These are phyloP conservation scores for Poliocrania exsul DNA, from an alignment of 2,797 vertebrate genomes.

Conservation along the genomic window DNA sequence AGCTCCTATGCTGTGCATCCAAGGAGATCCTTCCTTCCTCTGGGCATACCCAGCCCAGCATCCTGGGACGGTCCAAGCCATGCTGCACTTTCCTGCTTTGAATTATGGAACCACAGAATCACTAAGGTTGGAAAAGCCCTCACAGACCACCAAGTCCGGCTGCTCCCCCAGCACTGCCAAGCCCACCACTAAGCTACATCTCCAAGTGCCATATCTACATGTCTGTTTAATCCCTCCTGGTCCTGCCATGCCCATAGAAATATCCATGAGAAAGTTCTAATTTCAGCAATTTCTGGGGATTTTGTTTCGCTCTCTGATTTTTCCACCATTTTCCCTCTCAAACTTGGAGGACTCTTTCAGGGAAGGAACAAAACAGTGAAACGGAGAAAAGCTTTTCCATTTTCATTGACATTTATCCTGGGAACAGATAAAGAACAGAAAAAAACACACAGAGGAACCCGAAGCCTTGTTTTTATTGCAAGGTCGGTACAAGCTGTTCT, in stretches of 20 bases:
- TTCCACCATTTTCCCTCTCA: neutral
- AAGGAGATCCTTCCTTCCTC: neutral
- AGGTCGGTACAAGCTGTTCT: neutral
- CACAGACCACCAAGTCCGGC: neutral
- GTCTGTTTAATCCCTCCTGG: neutral
- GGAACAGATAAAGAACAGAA: constrained; percentile 34
- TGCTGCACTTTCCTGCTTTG: neutral
- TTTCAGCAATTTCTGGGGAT: neutral
- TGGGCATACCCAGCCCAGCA: neutral
- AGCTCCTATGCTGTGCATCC: neutral
- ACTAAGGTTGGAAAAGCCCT: neutral
- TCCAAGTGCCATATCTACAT: neutral
- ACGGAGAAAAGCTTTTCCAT: neutral
- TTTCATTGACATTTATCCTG: constrained; percentile 25
- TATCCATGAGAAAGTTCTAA: neutral
- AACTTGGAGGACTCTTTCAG: neutral
- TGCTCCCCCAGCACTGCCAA: neutral
- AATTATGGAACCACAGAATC: neutral
- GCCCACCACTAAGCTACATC: neutral
- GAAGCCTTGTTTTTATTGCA: neutral
- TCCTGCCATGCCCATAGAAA: accelerated
- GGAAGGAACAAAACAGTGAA: neutral
- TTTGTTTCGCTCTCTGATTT: neutral
- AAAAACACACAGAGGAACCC: neutral
- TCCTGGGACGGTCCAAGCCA: too few relatives aligned